Evolutionary conservation across 92 coral and sea anemone species (phyloP).

Genomic region (Porites divaricata): DNA sequence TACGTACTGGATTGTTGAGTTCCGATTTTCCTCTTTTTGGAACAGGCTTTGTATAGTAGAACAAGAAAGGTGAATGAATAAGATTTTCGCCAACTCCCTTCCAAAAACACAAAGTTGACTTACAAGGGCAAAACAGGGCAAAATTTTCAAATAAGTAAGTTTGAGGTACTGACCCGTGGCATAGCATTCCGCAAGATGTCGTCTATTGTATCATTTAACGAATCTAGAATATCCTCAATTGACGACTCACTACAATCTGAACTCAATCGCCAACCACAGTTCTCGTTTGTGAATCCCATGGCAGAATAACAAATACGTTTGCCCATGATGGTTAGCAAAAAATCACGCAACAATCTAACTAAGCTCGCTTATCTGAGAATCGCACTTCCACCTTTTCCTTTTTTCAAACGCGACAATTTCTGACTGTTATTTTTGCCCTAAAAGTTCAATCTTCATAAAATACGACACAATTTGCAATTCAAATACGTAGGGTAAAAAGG

Average conservation of each 20-base stretch:
- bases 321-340: constrained; percentile 20
- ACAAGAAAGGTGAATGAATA: not conserved
- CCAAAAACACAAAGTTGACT: not conserved
- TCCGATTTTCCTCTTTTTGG: not conserved
- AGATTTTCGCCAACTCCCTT: not conserved
- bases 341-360: constrained; percentile 5
- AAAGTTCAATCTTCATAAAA: not conserved
- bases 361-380: not conserved
- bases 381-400: not conserved
- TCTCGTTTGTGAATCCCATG: constrained; percentile 10
- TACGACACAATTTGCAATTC: constrained; percentile 63
- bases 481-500: constrained; percentile 32
- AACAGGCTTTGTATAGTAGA: constrained; percentile 2
- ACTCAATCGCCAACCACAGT: constrained; percentile 23
- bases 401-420: not conserved
- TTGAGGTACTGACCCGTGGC: constrained; percentile 77
- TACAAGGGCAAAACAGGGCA: not conserved
- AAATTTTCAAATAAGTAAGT: not conserved
- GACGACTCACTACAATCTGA: constrained; percentile 54
- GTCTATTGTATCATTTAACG: constrained; percentile 71
- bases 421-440: not conserved
- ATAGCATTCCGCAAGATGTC: constrained; percentile 66
- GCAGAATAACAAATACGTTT: constrained; percentile 22
- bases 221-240: constrained; percentile 68
- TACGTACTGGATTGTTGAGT: not conserved